Evolutionary conservation across 2,888 invertebrate species (phyloP), one percentile per base, ranked within the genome.

Genomic region (Aquatica leii): DNA sequence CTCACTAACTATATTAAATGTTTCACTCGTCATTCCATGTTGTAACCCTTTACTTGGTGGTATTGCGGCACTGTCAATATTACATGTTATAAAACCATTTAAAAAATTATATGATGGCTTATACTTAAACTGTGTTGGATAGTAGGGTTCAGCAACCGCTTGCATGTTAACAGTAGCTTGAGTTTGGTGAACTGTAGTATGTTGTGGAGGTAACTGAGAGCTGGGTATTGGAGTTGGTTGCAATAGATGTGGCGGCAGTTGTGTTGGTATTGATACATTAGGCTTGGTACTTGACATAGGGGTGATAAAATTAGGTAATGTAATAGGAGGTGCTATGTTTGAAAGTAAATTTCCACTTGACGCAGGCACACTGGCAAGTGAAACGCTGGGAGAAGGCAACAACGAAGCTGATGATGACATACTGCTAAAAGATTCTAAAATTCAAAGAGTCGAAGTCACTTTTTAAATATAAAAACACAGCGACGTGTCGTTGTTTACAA

Each of bases 241-340:
- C n/a, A 14, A 24, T 20, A 61, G 52, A 46, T 65, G 59, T 43
- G 68, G 60, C 18, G 66, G 49, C 6, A 63, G 15, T 15, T 59
- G 24, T 8, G 57, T 17, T 6, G 51, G 37, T 8, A 65, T 43
- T 34, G 62, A 15, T 43, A 65, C 46, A 34, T 67, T n/a, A 20
- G 24, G 50, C 6, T 57, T 52, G 18, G 35, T 9, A 15, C 21
- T 5, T 14, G 46, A 52, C n/a, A 60, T 49, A 15, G 65, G 85
- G 11, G 88, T 82, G 64, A 85, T 78, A 67, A 90, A 90, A 77
- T 86, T 89, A 0, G 90, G 90, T 41, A 90, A 81, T 70, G 87
- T 86, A 20, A 86, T 83, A 0, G 90, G 90, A 3, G 90, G 90
- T 46, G 88, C 85, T n/a, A 90, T 86, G 73, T 86, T 89, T 0